phyloP scores from a whole-genome alignment of 2,888 invertebrate genomes.

The Diarsia brunnea region DNA sequence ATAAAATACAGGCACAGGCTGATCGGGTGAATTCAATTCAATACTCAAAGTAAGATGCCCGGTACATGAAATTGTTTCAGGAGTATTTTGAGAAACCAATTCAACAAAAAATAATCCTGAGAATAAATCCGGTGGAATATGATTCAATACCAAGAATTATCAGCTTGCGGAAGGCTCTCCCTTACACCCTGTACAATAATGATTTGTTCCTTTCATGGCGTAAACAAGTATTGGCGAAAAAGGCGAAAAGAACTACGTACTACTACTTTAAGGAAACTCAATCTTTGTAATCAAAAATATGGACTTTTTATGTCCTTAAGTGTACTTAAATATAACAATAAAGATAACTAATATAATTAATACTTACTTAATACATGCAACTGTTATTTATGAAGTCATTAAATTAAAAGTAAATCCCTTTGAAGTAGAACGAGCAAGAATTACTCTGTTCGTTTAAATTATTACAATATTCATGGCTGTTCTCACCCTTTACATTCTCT shows the following conservation, averaged over 20 bases:
- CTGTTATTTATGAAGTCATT: background rate
- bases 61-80: no score
- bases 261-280: background rate
- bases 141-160: no score
- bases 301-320: background rate
- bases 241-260: background rate
- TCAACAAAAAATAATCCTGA: no score
- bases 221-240: background rate
- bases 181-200: no score
- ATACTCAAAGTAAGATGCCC: no score
- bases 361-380: background rate
- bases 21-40: no score
- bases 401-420: background rate
- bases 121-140: no score
- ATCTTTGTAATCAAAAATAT: background rate
- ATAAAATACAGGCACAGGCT: no score
- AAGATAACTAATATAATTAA: background rate
- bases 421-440: background rate
- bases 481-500: background rate
- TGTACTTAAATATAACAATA: background rate
- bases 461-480: background rate
- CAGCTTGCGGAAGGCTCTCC: no score
- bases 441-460: background rate
- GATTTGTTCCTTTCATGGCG: background rate
- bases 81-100: no score